A percentile compares a stretch with the other conserved stretches of the same genome.
Conservation (phyloP, 2,888 invertebrate species). For the Drosophila sordidula region DNA sequence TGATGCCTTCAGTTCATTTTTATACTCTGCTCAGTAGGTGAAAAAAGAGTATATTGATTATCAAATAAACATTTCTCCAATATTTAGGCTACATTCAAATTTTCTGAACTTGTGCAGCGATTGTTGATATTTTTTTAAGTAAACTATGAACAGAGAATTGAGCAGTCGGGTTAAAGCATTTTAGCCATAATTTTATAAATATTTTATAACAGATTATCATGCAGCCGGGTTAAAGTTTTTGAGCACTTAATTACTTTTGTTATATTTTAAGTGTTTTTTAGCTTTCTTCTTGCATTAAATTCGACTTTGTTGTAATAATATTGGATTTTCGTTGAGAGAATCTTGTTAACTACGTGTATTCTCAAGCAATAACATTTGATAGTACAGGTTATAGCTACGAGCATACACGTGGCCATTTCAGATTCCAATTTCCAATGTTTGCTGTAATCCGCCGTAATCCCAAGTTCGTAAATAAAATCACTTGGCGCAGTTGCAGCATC, state of each 20-base stretch:
- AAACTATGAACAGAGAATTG: too few relatives aligned
- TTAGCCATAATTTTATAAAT: too few relatives aligned
- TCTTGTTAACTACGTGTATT: conserved; percentile 99
- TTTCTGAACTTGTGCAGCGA: too few relatives aligned
- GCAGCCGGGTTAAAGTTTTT: too few relatives aligned
- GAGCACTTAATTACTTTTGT: too few relatives aligned
- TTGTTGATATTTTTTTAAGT: too few relatives aligned
- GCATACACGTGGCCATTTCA: conserved; percentile 98
- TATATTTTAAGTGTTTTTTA: too few relatives aligned
- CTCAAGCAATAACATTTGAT: conserved; percentile 99
- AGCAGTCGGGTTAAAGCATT: too few relatives aligned
- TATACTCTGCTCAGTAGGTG: not conserved
- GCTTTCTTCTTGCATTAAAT: too few relatives aligned
- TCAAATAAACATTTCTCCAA: not conserved
- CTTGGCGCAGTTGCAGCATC: not conserved
- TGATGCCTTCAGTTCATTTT: conserved; percentile 16
- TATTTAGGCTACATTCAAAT: too few relatives aligned
- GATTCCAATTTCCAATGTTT: conserved; percentile 83
- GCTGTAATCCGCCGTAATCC: not conserved
- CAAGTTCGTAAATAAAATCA: conserved; percentile 21
- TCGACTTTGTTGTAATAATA: not conserved
- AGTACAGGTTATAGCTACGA: conserved; percentile 99
- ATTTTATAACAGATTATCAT: too few relatives aligned
- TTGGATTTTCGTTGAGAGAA: conserved; percentile 80
- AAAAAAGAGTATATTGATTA: not conserved